Base-by-base conservation (phyloP, 2,888 invertebrate genomes). In the Venusia cambrica region DNA sequence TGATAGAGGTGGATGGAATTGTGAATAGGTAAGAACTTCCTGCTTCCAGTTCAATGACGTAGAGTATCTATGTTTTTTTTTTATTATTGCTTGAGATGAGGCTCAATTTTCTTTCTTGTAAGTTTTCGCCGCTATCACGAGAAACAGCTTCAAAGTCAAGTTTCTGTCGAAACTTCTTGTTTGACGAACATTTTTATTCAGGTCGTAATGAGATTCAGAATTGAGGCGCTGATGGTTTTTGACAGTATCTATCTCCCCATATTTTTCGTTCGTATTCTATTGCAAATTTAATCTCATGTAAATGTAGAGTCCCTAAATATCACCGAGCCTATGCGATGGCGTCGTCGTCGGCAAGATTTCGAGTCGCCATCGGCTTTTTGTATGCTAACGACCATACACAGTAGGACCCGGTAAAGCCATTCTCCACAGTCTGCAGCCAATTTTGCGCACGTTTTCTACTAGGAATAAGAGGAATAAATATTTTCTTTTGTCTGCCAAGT, bases 241-340 rank as follows among this genome's bases (percentile, higher is more conserved):
- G 39, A 34, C 34, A 22, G 34, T 30, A 20, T 33, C 20, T 18
- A 15, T 19, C n/a, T n/a, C 13, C 8, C 33, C 28, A 21, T 17
- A 33, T 39, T 30, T 22, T 30, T 20, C 29, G 19, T 20, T 25
- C 20, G 12, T 38, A 28, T 28, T 38, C 16, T 26, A 26, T 14
- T 21, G 29, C 26, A 26, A 39, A 39, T 34, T 20, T 39, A 39
- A 34, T 30, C 39, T 39, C 26, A 39, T 39, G 34, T 30, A 39
- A 39, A 39, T 39, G 39, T 34, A 39, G 15, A 26, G 26, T 34
- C 21, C 26, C 34, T 34, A 26, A 33, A 29, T 38, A 25, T 38
- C 16, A 16, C 19, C 11, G 25, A 16, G 6, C 9, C n/a, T 29
- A 16, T 17, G 18, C 18, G 18, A 18, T 17, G 34, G 25, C 19